Evolutionary conservation across 2,888 invertebrate genomes (phyloP), one percentile per base, ranked within the genome.

Genomic region (Mesorhabditis belari): DNA sequence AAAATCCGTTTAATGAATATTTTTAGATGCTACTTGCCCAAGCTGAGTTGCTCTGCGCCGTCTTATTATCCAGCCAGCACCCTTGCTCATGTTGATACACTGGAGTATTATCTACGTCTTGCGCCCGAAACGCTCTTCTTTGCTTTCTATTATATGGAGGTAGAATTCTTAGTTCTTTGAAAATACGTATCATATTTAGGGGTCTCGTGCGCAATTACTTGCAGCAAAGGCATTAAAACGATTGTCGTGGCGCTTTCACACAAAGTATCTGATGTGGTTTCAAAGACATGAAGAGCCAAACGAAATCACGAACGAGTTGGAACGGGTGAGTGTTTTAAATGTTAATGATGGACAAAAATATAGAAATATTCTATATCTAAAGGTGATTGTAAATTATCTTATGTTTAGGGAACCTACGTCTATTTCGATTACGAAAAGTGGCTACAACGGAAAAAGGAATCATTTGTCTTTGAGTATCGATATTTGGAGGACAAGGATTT

Each of bases 401-500:
- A 35, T 35, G 1, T 35, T 35, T n/a, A 35, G 44, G 44, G 44
- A 17, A 35, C 44, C 12, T 35, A 35, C 44, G n/a, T 35, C 44
- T 35, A 35, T n/a, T 35, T 9, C 12, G 44, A 35, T n/a, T 35
- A n/a, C 44, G 44, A 35, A n/a, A n/a, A 9, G n/a, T 35, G 44
- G 44, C 92, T 92, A 86, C 95, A 96, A 86, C 87, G 94, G 83
- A 94, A 94, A 85, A 95, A 95, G 85, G 95, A 96, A 86, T 93
- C 93, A 85, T 96, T 96, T 87, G 95, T 93, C 80, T 96, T 96
- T 87, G 95, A 96, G 88, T 96, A 96, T 87, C 91, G 93, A 89
- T 96, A 92, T 89, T 90, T 96, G 88, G 96, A 96, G 87, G 95
- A 96, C 87, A 88, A 93, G 85, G 95, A 96, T 87, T n/a, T n/a